Conservation (phyloP, 2,888 invertebrate species). For the Liodrosophila aerea region DNA sequence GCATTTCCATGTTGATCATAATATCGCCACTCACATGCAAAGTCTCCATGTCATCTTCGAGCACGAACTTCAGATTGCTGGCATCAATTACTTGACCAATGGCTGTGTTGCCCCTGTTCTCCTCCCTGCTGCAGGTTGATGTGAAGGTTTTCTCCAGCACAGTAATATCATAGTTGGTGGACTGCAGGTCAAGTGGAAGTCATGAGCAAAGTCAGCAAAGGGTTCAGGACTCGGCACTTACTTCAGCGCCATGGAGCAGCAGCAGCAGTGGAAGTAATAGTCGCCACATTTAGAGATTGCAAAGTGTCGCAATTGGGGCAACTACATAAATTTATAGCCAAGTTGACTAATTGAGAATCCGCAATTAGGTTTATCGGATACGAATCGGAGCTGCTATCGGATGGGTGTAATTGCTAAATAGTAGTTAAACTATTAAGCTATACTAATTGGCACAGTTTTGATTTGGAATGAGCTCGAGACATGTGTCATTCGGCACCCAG, state of each 20-base stretch:
- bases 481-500: constrained; percentile 34
- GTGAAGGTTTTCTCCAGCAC: constrained; percentile 38
- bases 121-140: constrained; percentile 17
- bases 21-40: constrained; percentile 36
- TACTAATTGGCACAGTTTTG: no score
- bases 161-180: constrained; percentile 33
- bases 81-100: constrained; percentile 30
- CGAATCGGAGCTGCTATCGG: background rate
- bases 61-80: constrained; percentile 7
- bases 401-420: constrained; percentile 1
- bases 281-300: constrained; percentile 16
- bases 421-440: background rate
- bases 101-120: constrained; percentile 23
- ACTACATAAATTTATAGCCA: constrained; percentile 23
- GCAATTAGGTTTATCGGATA: background rate
- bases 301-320: background rate
- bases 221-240: constrained; percentile 8
- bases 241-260: constrained; percentile 16
- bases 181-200: constrained; percentile 6
- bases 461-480: background rate
- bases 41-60: constrained; percentile 38
- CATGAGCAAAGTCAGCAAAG: no score
- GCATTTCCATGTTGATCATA: constrained; percentile 2
- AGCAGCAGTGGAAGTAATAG: background rate
- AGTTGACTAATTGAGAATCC: constrained; percentile 32